A percentile compares a stretch with the other conserved stretches of the same genome.
phyloP scores from a whole-genome alignment of 2,113 vertebrate genomes.

The Myotis yumanensis region DNA sequence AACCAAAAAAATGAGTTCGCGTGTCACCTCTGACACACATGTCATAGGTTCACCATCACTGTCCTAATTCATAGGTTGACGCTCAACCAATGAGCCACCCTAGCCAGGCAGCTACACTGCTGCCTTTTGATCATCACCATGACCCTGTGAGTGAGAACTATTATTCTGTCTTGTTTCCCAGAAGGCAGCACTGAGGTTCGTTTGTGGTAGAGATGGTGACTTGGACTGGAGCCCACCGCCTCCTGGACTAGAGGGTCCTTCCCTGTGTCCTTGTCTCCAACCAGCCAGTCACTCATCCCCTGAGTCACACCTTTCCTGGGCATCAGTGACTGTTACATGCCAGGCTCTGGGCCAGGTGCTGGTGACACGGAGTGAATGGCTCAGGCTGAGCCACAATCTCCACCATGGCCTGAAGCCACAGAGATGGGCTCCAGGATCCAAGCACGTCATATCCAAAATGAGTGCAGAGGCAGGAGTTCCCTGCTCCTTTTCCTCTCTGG shows the following conservation, averaged over 20 bases:
- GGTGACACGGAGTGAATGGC: rapidly evolving
- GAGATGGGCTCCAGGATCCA: not conserved
- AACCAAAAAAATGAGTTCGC: no score
- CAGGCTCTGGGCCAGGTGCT: not conserved
- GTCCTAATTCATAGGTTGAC: no score
- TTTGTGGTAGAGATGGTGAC: not conserved
- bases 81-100: no score
- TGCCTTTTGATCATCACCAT: not conserved
- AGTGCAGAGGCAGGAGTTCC: not conserved
- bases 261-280: not conserved
- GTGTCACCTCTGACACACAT: no score
- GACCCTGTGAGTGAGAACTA: not conserved
- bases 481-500: not conserved
- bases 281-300: not conserved
- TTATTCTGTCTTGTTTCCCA: not conserved
- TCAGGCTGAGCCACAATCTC: not conserved
- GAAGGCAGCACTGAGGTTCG: not conserved
- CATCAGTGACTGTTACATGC: not conserved
- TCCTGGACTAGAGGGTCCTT: not conserved
- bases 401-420: not conserved
- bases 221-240: not conserved
- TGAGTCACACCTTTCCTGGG: not conserved
- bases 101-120: no score
- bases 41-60: no score
- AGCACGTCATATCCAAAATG: rapidly evolving